phyloP scores from a whole-genome alignment of 2,888 invertebrate species.

The Epistrophe grossulariae region DNA sequence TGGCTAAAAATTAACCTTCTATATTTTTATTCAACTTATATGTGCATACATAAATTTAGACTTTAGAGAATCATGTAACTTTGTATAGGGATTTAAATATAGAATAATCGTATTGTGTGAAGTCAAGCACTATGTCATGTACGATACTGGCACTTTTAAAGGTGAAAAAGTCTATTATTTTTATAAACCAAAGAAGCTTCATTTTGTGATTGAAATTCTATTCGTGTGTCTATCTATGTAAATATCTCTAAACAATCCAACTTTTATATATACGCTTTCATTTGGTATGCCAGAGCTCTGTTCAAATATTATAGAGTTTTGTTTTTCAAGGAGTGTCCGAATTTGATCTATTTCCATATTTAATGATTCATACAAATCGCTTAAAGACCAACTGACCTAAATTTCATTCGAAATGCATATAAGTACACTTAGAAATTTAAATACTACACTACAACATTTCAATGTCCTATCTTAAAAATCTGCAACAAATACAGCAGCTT shows the following conservation, averaged over 20 bases:
- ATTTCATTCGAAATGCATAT: conserved; percentile 37
- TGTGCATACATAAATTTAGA: neutral
- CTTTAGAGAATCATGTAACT: neutral
- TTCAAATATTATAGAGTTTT: conserved; percentile 11
- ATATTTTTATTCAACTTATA: neutral
- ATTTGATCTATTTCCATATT: conserved; percentile 61
- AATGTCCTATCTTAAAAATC: conserved; percentile 43
- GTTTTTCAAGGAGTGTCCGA: conserved; percentile 45
- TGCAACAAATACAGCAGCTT: neutral
- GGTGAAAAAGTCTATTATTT: neutral
- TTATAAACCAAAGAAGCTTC: conserved; percentile 8
- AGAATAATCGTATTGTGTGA: neutral
- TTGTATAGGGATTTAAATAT: neutral
- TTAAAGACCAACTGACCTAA: conserved; percentile 57
- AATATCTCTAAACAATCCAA: neutral
- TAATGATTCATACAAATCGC: conserved; percentile 66
- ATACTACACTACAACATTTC: neutral
- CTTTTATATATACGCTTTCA: conserved; percentile 7
- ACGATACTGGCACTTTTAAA: conserved; percentile 3
- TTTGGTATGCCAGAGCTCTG: conserved; percentile 39
- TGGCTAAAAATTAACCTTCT: neutral
- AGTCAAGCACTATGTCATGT: neutral
- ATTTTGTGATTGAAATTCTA: conserved; percentile 49
- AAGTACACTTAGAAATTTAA: conserved; percentile 17
- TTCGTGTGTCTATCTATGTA: neutral